Conservation (phyloP, 2,113 vertebrate genomes). For the Euleptes europaea region DNA sequence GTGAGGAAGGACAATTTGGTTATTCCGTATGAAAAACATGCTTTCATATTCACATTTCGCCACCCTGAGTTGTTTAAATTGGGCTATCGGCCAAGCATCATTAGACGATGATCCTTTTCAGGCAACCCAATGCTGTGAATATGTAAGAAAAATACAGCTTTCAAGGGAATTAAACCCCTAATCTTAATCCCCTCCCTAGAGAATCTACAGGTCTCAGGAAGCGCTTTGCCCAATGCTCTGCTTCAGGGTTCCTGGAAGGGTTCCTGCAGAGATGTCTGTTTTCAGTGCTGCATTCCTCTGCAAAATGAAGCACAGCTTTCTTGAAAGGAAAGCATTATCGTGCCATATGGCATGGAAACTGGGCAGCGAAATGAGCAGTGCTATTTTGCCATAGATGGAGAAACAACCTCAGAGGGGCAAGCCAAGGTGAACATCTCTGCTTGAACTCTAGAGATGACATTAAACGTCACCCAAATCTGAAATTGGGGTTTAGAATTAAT, state of each 20-base stretch:
- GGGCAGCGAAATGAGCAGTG: neutral
- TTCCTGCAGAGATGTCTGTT: slow-evolving; percentile 59
- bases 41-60: slow-evolving; percentile 53
- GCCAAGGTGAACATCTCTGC: slow-evolving; percentile 2
- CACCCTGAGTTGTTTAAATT: slow-evolving; percentile 43
- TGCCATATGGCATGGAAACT: neutral
- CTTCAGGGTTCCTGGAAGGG: slow-evolving; percentile 62
- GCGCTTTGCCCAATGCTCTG: slow-evolving; percentile 58
- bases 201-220: slow-evolving; percentile 72
- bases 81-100: slow-evolving; percentile 60
- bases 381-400: neutral
- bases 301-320: slow-evolving; percentile 58
- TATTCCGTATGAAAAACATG: slow-evolving; percentile 70
- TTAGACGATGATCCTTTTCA: slow-evolving; percentile 72
- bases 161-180: slow-evolving; percentile 75
- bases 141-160: slow-evolving; percentile 83
- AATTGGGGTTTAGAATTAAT: neutral
- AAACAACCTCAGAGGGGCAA: neutral
- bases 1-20: slow-evolving; percentile 54
- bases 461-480: neutral
- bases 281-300: slow-evolving; percentile 66
- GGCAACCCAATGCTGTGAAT: slow-evolving; percentile 73
- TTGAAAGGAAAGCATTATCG: slow-evolving; percentile 11
- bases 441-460: neutral
- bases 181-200: slow-evolving; percentile 79